Evolutionary conservation across 2,797 vertebrate species (phyloP).

Genomic region (Aratinga solstitialis): DNA sequence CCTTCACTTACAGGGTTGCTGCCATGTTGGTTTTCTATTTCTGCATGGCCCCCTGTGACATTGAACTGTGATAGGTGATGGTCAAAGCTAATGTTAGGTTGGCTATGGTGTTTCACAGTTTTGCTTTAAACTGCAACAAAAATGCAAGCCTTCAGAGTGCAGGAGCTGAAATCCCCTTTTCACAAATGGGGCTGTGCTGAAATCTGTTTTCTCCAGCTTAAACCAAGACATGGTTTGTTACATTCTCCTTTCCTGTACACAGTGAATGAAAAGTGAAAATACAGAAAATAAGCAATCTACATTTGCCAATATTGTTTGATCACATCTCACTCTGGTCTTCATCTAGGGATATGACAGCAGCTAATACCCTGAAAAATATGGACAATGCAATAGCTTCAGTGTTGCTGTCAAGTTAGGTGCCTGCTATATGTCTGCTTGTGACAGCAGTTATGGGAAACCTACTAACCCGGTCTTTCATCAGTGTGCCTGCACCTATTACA

Average conservation of each 20-base stretch:
- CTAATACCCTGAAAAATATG: neutral
- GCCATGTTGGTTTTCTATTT: neutral
- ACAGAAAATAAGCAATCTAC: neutral
- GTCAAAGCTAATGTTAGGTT: neutral
- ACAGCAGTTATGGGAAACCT: neutral
- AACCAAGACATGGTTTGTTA: neutral
- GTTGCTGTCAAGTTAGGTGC: neutral
- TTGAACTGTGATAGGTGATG: rapidly evolving
- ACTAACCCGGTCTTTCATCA: neutral
- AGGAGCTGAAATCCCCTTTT: neutral
- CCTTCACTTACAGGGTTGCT: neutral
- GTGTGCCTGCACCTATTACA: neutral
- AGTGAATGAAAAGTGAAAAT: neutral
- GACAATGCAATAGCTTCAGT: neutral
- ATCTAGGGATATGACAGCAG: neutral
- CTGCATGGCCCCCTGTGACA: neutral
- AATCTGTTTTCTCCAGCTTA: neutral
- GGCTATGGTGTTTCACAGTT: neutral
- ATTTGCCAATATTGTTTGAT: neutral
- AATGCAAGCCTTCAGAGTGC: neutral
- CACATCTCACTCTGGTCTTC: neutral
- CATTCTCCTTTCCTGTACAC: neutral
- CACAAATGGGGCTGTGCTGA: neutral
- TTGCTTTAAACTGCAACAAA: neutral
- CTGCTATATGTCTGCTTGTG: rapidly evolving